These are phyloP conservation scores for Oncopodura yosiiana DNA, from an alignment of 1,140 invertebrate species.

Conservation along the genomic window DNA sequence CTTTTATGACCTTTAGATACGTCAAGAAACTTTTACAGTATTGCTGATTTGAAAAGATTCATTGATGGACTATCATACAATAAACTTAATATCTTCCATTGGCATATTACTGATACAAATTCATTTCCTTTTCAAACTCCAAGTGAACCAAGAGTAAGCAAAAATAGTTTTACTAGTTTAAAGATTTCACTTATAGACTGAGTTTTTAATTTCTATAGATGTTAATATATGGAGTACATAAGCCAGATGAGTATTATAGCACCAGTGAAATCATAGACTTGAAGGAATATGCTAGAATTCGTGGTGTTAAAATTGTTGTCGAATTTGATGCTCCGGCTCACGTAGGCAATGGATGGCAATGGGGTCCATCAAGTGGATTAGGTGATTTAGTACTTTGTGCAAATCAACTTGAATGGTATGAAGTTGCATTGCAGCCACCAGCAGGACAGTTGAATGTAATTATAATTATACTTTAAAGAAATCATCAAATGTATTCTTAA, in stretches of 20 bases:
- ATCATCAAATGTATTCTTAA: too few species aligned
- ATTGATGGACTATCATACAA: conserved; percentile 37
- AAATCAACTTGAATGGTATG: conserved; percentile 60
- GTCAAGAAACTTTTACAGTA: conserved; percentile 33
- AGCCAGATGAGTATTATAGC: too few species aligned
- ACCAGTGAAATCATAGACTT: conserved; percentile 8
- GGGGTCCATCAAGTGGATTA: conserved; percentile 53
- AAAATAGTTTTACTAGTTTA: too few species aligned
- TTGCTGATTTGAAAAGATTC: conserved; percentile 29
- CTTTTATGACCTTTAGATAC: conserved; percentile 51
- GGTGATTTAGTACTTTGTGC: conserved; percentile 63
- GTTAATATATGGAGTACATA: too few species aligned
- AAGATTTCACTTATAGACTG: too few species aligned
- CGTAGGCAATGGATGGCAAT: conserved; percentile 59
- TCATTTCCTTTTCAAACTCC: conserved; percentile 37
- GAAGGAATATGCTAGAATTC: conserved; percentile 6
- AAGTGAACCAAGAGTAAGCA: conserved; percentile 34
- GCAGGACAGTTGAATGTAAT: conserved; percentile 75
- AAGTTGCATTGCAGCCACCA: conserved; percentile 67
- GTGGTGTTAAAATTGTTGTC: conserved; percentile 29
- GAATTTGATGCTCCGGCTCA: conserved; percentile 31
- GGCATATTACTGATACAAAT: conserved; percentile 38
- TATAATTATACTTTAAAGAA: too few species aligned
- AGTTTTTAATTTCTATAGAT: too few species aligned
- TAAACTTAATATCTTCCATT: conserved; percentile 38